A percentile compares a stretch with the other conserved stretches of the same genome.
phyloP scores from a whole-genome alignment of 2,888 invertebrate genomes.

The Pandemis corylana region DNA sequence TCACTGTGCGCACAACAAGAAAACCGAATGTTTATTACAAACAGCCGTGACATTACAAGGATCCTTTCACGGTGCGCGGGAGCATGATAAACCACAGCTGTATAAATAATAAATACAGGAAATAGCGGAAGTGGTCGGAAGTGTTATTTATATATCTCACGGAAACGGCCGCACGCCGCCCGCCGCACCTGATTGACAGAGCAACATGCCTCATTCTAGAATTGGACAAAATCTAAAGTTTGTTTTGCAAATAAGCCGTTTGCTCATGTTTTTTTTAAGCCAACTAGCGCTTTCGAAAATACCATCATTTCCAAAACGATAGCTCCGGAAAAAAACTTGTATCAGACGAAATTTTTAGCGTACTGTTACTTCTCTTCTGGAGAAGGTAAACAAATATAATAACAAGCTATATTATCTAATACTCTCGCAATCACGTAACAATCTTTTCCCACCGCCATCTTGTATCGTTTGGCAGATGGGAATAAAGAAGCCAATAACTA shows the following conservation, averaged over 20 bases:
- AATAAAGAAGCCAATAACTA: too few relatives aligned
- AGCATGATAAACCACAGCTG: conserved; percentile 19
- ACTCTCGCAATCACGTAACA: too few relatives aligned
- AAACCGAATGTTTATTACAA: background rate
- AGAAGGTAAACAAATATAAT: too few relatives aligned
- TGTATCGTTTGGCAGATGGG: too few relatives aligned
- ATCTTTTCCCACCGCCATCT: too few relatives aligned
- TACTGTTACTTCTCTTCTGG: too few relatives aligned
- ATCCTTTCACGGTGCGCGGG: conserved; percentile 31
- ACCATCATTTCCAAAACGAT: background rate
- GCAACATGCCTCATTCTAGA: background rate
- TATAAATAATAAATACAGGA: conserved; percentile 20
- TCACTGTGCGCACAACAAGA: background rate
- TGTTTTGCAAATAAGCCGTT: too few relatives aligned
- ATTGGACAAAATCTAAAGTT: background rate
- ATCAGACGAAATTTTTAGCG: too few relatives aligned
- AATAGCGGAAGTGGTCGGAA: conserved; percentile 33
- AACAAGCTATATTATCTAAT: too few relatives aligned
- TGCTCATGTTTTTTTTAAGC: too few relatives aligned
- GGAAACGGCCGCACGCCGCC: conserved; percentile 5
- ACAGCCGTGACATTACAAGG: conserved; percentile 32
- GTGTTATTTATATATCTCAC: conserved; percentile 28
- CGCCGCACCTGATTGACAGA: conserved; percentile 9
- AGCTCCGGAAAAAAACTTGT: too few relatives aligned
- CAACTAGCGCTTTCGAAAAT: background rate